phyloP scores from a whole-genome alignment of 2,888 invertebrate genomes.

The Bursaphelenchus okinawaensis region DNA sequence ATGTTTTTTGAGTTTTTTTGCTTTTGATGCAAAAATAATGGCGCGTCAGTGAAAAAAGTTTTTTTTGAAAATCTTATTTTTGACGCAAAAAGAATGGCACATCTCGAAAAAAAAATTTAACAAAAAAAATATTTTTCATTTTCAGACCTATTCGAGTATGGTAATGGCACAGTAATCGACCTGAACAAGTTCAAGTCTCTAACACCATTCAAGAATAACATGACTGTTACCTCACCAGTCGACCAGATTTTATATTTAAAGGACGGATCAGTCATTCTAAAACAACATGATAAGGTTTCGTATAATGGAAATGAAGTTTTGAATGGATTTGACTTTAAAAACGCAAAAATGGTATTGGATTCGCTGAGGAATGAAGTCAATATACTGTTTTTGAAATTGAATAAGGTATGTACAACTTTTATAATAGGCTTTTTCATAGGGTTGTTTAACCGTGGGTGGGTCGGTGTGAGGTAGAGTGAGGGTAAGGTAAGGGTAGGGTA shows the following conservation, averaged over 20 bases:
- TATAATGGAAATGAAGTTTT: slow-evolving; percentile 74
- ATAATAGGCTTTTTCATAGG: too few relatives aligned
- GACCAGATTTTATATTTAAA: slow-evolving; percentile 77
- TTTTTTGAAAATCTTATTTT: not conserved
- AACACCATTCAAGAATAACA: slow-evolving; percentile 68
- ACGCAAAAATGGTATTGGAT: slow-evolving; percentile 90
- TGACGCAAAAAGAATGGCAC: not conserved
- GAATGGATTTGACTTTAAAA: slow-evolving; percentile 82
- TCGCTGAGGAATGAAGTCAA: slow-evolving; percentile 92
- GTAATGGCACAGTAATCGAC: slow-evolving; percentile 88
- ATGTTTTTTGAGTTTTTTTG: not conserved
- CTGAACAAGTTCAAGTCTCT: slow-evolving; percentile 81
- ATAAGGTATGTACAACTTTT: not conserved
- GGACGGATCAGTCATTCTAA: slow-evolving; percentile 81
- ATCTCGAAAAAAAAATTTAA: not conserved
- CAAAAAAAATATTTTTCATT: not conserved
- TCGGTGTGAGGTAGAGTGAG: too few relatives aligned
- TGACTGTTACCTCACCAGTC: slow-evolving; percentile 63
- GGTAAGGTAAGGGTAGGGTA: too few relatives aligned
- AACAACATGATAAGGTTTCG: slow-evolving; percentile 61
- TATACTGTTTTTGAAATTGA: slow-evolving; percentile 62
- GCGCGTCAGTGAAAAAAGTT: too few relatives aligned
- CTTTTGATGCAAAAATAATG: not conserved
- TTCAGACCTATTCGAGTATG: slow-evolving; percentile 69
- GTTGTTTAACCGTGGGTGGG: too few relatives aligned